phyloP scores from a whole-genome alignment of 2,797 vertebrate genomes.

The Crotalus adamanteus region DNA sequence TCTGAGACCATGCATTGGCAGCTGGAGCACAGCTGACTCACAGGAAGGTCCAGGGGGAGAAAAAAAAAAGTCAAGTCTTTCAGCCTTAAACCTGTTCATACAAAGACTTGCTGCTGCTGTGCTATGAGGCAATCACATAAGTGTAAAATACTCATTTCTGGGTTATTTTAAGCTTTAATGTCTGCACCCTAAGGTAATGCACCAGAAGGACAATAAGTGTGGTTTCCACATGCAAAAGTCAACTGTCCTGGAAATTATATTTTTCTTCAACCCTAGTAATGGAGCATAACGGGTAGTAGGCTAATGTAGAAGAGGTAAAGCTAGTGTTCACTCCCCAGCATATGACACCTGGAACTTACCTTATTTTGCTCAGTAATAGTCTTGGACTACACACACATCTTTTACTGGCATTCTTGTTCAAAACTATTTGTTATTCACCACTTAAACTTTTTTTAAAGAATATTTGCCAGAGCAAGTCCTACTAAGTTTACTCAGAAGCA shows the following conservation, averaged over 20 bases:
- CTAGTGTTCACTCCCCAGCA: neutral
- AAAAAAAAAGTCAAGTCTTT: too few relatives aligned
- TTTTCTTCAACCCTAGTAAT: neutral
- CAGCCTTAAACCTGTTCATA: neutral
- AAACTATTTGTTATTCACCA: neutral
- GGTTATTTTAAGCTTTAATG: neutral
- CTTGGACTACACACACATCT: neutral
- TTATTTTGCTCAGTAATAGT: neutral
- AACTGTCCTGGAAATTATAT: neutral
- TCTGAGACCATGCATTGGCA: neutral
- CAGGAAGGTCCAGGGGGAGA: neutral
- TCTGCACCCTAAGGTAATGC: neutral
- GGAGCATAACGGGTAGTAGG: neutral
- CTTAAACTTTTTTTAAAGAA: neutral
- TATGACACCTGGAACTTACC: neutral
- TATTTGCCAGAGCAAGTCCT: neutral
- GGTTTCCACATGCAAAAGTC: neutral
- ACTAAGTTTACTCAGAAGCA: neutral
- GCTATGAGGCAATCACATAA: neutral
- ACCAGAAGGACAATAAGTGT: neutral
- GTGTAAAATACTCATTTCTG: neutral
- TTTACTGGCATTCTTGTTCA: neutral
- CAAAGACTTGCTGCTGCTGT: neutral
- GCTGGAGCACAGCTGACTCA: neutral
- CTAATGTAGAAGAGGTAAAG: neutral